phyloP scores from a whole-genome alignment of 1,140 invertebrate genomes.

The Drosophila kanapiae region DNA sequence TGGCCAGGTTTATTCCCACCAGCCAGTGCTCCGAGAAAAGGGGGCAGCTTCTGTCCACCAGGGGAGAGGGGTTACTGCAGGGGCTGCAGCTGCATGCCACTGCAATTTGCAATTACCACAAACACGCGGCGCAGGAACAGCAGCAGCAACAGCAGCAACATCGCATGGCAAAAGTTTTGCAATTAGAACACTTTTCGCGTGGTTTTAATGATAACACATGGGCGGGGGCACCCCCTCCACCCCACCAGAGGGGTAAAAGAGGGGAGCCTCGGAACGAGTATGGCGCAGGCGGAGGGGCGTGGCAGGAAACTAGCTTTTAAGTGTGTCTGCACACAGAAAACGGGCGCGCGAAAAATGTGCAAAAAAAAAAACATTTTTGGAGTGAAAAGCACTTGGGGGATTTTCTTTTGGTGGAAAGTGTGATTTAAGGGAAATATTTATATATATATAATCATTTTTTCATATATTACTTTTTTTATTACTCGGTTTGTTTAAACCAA shows the following conservation, averaged over 20 bases:
- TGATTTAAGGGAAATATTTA: too few species aligned
- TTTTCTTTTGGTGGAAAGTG: neutral
- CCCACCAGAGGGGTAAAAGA: neutral
- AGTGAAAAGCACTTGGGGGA: neutral
- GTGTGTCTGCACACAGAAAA: slow-evolving; percentile 65
- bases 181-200: slow-evolving; percentile 81
- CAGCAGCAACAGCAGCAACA: slow-evolving; percentile 24
- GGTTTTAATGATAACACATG: slow-evolving; percentile 71
- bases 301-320: slow-evolving; percentile 79
- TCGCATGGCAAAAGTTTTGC: slow-evolving; percentile 75
- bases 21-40: neutral
- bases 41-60: too few species aligned
- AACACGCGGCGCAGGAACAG: slow-evolving; percentile 62
- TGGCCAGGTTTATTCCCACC: slow-evolving; percentile 35
- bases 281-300: slow-evolving; percentile 51
- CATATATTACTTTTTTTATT: too few species aligned
- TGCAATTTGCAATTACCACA: slow-evolving; percentile 81
- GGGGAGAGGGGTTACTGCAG: neutral
- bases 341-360: neutral
- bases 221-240: slow-evolving; percentile 2
- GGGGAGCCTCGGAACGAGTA: slow-evolving; percentile 17
- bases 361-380: neutral
- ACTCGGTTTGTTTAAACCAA: too few species aligned
- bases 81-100: slow-evolving; percentile 64
- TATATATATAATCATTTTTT: too few species aligned